Evolutionary conservation across 2,797 vertebrate species (phyloP).

Genomic region (Peromyscus nudipes): DNA sequence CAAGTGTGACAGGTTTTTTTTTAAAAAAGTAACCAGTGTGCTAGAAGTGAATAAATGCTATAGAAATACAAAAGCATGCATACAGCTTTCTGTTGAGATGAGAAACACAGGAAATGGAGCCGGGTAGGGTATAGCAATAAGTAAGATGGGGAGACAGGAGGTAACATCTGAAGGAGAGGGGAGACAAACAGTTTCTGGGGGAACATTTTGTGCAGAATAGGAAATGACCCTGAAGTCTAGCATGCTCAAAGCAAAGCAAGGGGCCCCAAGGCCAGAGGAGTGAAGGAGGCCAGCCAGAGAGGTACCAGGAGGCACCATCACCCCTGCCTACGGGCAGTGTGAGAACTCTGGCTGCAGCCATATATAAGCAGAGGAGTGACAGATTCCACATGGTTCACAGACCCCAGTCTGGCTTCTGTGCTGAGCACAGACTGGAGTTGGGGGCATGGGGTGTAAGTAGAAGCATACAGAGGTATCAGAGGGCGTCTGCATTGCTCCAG

Average conservation of each 20-base stretch:
- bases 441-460: not conserved
- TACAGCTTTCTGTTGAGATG: not conserved
- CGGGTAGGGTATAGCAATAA: not conserved
- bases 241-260: not conserved
- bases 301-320: not conserved
- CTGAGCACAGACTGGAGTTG: not conserved
- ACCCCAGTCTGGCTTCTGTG: not conserved
- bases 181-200: not conserved
- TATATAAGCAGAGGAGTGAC: not conserved
- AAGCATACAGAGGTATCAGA: not conserved
- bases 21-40: not conserved
- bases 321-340: rapidly evolving
- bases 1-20: not conserved
- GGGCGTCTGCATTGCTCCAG: not conserved
- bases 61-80: not conserved
- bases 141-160: not conserved
- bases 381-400: not conserved
- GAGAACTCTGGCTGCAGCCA: not conserved
- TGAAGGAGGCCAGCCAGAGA: not conserved
- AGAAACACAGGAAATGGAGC: not conserved
- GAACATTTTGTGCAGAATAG: not conserved
- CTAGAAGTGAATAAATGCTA: not conserved
- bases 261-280: not conserved
- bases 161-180: not conserved
- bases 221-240: not conserved